A percentile compares a stretch with the other conserved stretches of the same genome.
These are phyloP conservation scores for Homalodisca vitripennis DNA, from an alignment of 1,140 invertebrate genomes.

Conservation along the genomic window DNA sequence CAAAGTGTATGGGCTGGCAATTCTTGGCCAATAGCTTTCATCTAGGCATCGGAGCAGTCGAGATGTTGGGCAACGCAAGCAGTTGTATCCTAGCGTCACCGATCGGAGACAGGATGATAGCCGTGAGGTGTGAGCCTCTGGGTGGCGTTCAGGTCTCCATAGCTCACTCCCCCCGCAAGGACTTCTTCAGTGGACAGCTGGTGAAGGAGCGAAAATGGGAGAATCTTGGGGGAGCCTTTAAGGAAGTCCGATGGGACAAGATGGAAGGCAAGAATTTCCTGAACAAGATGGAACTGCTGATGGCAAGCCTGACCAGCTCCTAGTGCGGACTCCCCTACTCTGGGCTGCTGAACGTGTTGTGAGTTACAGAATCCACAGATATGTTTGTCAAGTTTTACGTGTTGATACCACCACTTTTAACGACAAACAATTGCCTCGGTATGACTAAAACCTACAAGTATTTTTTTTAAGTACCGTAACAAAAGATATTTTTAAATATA, in stretches of 20 bases:
- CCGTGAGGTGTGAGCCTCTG: conserved; percentile 83
- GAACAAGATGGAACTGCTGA: conserved; percentile 94
- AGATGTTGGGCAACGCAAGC: conserved; percentile 86
- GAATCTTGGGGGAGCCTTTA: conserved; percentile 84
- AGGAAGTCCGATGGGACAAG: conserved; percentile 89
- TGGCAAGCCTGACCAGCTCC: conserved; percentile 81
- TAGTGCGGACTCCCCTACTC: conserved; percentile 20
- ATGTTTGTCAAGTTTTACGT: background rate
- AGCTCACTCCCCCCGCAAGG: conserved; percentile 79
- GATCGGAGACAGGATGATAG: conserved; percentile 80
- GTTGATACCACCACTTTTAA: background rate
- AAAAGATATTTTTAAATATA: background rate
- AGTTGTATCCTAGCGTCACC: conserved; percentile 84
- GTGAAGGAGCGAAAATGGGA: conserved; percentile 90
- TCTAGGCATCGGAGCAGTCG: conserved; percentile 84
- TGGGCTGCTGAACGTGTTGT: background rate
- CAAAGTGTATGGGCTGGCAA: conserved; percentile 93
- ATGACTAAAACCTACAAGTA: background rate
- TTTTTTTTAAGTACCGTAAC: too few relatives aligned
- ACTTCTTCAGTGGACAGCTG: conserved; percentile 82
- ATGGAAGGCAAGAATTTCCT: conserved; percentile 97
- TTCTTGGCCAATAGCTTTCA: conserved; percentile 82
- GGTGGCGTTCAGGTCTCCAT: conserved; percentile 67
- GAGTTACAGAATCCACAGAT: background rate
- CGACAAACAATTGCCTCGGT: background rate